Evolutionary conservation across 2,888 invertebrate species (phyloP), one percentile per base, ranked within the genome.

Genomic region (Slavum lentiscoides): DNA sequence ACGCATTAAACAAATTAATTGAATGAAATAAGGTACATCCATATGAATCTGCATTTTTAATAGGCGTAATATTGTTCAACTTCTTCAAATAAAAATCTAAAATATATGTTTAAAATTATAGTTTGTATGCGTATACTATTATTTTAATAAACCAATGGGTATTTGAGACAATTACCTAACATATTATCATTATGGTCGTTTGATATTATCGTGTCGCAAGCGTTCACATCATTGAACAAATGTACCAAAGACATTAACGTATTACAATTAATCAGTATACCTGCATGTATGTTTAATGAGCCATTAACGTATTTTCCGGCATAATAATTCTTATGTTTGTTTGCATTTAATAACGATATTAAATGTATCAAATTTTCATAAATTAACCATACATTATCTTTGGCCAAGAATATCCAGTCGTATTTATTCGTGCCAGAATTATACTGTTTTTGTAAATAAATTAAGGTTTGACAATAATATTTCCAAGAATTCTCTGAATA

Each of bases 1-100:
- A 76, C 9, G 58, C n/a, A 7, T 68, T 43, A 9, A 23, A 59
- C 15, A 76, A 15, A 76, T 11, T 76, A 13, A 59, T 30, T 15
- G 75, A 59, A 66, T 80, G 70, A n/a, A 80, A 80, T 21, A 80
- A 72, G 6, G 80, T 64, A 58, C 80, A 80, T 6, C 80, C 80
- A 30, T 64, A 23, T 30, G 61, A 39, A 72, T 80, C 80, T 43
- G 23, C n/a, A 43, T 80, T 80, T 2, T 19, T 39, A 30, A 80
- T 37, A n/a, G 72, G 69, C 13, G 15, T 43, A 3, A n/a, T 13
- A 58, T 70, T 64, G 7, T 43, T 70, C 13, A 80, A 15, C 55
- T 53, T 55, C 39, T 15, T 70, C 19, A 80, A 30, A 72, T 72
- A 72, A 43, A 23, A 62, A 72, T 80, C 80, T 80, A 66, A 23